Percentiles rank a stretch among this genome's conserved stretches.
Conservation (phyloP, 2,888 invertebrate genomes). For the Neocrepidodera transversa region DNA sequence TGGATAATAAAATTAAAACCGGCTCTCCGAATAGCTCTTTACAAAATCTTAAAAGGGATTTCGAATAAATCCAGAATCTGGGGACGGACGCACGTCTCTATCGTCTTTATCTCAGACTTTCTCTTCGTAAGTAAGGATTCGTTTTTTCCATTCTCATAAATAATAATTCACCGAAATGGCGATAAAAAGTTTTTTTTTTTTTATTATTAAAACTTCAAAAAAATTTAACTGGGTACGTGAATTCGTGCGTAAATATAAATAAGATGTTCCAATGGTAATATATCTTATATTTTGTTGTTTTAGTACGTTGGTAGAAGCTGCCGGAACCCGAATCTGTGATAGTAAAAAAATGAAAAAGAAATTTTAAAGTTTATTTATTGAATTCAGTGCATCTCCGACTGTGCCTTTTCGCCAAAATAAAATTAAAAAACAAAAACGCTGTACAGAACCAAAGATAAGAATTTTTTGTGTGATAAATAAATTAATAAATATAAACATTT, state of each 20-base stretch:
- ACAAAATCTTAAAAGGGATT: conserved; percentile 12
- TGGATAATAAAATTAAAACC: conserved; percentile 14
- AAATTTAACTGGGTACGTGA: conserved; percentile 8
- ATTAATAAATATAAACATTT: conserved; percentile 30
- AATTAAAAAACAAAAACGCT: conserved; percentile 18
- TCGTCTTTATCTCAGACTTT: conserved; percentile 1
- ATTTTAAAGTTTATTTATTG: conserved; percentile 32
- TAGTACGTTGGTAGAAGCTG: conserved; percentile 24
- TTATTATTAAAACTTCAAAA: no score
- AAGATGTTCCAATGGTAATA: conserved; percentile 3
- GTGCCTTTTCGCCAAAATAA: conserved; percentile 35
- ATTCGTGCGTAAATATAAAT: conserved; percentile 1
- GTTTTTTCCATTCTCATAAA: conserved; percentile 13
- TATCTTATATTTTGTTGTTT: conserved; percentile 22
- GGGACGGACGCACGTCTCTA: neutral
- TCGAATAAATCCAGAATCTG: conserved; percentile 10
- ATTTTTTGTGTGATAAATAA: conserved; percentile 32
- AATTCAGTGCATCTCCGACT: conserved; percentile 36
- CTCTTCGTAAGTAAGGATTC: conserved; percentile 3
- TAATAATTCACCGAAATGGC: conserved; percentile 13
- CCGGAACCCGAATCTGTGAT: conserved; percentile 41
- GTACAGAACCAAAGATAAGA: conserved; percentile 39
- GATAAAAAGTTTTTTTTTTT: conserved; percentile 13
- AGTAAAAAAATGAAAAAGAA: conserved; percentile 30
- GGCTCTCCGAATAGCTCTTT: neutral